A percentile compares a stretch with the other conserved stretches of the same genome.
Evolutionary conservation across 2,113 vertebrate genomes (phyloP).

Genomic region (Myrmophylax atrothorax): DNA sequence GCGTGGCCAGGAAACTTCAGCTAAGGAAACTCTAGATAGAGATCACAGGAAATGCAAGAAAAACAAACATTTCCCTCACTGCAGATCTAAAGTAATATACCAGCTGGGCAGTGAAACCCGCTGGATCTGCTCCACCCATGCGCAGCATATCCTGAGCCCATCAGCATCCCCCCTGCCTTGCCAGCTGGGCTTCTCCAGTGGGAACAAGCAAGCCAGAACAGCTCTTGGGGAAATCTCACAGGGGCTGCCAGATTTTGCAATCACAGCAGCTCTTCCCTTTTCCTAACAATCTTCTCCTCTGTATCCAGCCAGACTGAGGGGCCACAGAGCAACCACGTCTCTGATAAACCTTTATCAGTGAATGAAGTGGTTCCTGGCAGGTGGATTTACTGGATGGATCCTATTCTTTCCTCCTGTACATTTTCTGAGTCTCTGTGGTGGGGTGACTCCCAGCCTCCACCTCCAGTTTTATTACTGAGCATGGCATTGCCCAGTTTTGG

Average conservation of each 20-base stretch:
- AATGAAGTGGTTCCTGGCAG: neutral
- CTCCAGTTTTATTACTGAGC: neutral
- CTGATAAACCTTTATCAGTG: neutral
- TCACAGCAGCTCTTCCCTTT: neutral
- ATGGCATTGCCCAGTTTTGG: neutral
- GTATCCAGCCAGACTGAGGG: accelerated
- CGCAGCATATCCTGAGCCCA: neutral
- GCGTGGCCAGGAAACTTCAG: accelerated
- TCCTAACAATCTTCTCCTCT: neutral
- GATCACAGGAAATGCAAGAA: neutral
- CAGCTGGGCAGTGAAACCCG: neutral
- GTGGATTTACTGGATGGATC: neutral
- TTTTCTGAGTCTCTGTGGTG: neutral
- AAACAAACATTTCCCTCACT: neutral
- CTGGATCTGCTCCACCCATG: neutral
- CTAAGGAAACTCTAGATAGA: neutral
- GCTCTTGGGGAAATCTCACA: neutral
- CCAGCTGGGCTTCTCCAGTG: neutral
- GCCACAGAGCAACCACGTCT: neutral
- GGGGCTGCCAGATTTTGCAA: neutral
- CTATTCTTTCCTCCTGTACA: neutral
- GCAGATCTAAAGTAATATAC: neutral
- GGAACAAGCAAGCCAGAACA: neutral
- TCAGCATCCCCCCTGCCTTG: neutral
- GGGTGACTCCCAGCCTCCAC: neutral